A percentile compares a stretch with the other conserved stretches of the same genome.
phyloP scores from a whole-genome alignment of 2,797 vertebrate species.

The Platyrinchus mystaceus region DNA sequence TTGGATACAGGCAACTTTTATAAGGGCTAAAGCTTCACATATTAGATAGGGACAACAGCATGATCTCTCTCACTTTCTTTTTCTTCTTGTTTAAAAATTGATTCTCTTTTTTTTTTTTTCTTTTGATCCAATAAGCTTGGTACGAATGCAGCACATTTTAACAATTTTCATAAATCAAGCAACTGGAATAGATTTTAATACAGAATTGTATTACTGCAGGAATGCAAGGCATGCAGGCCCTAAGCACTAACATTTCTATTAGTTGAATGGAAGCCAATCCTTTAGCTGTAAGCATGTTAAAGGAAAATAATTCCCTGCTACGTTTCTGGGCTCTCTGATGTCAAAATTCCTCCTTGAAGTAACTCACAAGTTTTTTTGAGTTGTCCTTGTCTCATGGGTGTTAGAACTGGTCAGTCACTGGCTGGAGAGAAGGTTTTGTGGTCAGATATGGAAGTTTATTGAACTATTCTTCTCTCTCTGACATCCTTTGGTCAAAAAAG shows the following conservation, averaged over 20 bases:
- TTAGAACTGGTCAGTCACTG: background rate
- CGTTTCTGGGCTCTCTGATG: slow-evolving; percentile 49
- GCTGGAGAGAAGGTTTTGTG: background rate
- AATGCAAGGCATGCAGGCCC: slow-evolving; percentile 74
- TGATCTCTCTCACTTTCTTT: background rate
- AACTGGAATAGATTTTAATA: slow-evolving; percentile 77
- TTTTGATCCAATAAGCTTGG: slow-evolving; percentile 4
- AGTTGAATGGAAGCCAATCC: slow-evolving; percentile 68
- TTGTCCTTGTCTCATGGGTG: slow-evolving; percentile 15
- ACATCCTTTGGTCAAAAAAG: slow-evolving; percentile 5
- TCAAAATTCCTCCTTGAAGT: slow-evolving; percentile 55
- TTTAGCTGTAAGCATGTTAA: slow-evolving; percentile 61
- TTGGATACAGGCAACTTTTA: slow-evolving; percentile 15
- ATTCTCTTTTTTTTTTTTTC: background rate
- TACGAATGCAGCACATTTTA: slow-evolving; percentile 18
- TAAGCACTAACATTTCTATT: slow-evolving; percentile 69
- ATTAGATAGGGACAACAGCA: background rate
- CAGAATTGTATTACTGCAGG: slow-evolving; percentile 77
- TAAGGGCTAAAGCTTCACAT: background rate
- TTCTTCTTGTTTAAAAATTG: background rate
- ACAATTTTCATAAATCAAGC: slow-evolving; percentile 71
- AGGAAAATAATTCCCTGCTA: slow-evolving; percentile 52
- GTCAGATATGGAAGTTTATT: background rate
- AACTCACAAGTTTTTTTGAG: background rate
- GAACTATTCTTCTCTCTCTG: background rate